These are phyloP conservation scores for Acholoe squamosa DNA, from an alignment of 2,888 invertebrate species.

Conservation along the genomic window DNA sequence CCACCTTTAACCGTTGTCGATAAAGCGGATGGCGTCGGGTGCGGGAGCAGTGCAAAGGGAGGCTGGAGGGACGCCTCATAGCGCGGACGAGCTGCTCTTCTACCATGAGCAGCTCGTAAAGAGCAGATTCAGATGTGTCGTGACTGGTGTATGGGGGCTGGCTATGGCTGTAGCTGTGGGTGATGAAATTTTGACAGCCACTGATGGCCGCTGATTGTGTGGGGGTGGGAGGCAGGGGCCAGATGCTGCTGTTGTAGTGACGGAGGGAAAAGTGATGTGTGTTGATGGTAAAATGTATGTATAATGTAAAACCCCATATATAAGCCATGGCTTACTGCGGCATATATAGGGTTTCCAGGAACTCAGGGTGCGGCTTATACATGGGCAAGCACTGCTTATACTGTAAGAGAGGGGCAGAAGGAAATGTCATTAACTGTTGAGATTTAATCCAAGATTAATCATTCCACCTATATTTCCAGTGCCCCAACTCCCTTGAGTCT, in stretches of 20 bases:
- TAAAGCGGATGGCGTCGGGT: background rate
- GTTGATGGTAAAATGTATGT: background rate
- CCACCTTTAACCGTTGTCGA: slow-evolving; percentile 24
- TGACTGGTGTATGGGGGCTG: slow-evolving; percentile 3
- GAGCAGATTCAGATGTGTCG: slow-evolving; percentile 34
- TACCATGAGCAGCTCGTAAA: background rate
- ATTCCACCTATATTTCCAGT: no score
- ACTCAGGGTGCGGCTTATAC: no score
- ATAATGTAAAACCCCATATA: no score
- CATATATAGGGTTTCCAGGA: no score
- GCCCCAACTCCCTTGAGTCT: no score
- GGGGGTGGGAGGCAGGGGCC: background rate
- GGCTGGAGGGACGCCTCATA: background rate
- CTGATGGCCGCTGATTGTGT: background rate
- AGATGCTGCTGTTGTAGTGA: background rate
- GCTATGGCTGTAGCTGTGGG: background rate
- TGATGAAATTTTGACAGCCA: slow-evolving; percentile 43
- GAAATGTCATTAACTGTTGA: no score
- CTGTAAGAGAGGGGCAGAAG: no score
- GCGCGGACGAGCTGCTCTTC: background rate
- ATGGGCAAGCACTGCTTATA: no score
- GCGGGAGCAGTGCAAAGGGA: background rate
- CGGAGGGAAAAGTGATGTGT: background rate
- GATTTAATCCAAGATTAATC: no score
- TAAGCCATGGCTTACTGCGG: no score